Evolutionary conservation across 1,140 invertebrate species (phyloP), one percentile per base, ranked within the genome.

Genomic region (Bombus balteatus): DNA sequence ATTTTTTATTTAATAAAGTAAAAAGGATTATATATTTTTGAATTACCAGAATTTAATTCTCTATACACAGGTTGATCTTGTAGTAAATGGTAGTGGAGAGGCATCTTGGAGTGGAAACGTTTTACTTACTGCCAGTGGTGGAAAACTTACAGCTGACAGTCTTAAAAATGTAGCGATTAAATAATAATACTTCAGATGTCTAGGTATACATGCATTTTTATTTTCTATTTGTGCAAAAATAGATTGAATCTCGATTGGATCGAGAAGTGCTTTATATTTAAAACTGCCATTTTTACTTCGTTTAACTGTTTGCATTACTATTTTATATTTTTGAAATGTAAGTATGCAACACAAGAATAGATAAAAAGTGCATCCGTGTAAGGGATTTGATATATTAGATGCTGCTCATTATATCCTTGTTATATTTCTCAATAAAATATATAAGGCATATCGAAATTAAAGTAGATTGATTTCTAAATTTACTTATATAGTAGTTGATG

Each of bases 41-140:
- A 39, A 73, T 84, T 75, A 47, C 37, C 74, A 37, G 12, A 34
- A 72, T 83, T 74, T 47, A 39, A 87, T 81, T 90, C 83, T 94
- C 94, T 70, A 53, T 57, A 43, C 59, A 97, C 59, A 97, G 96
- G 95, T 96, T 79, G 98, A 98, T 95, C 95, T 99, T 47, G 96
- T 97, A 94, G 97, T 98, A n/a, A 97, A 97, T 94, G 94, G 93
- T n/a, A 96, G 96, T 32, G 96, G 97, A 82, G 94, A 97, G 87
- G 98, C 97, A 76, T 97, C 97, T 84, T 99, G 98, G 98, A 97
- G 97, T 94, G 97, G 97, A 22, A 97, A 97, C 95, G 95, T 96
- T 89, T 95, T 99, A 82, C 91, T 97, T 39, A 98, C 97, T 53
- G 96, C 96, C 91, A 93, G 94, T n/a, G 97, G 97, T 88, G 96